Percentiles rank a stretch among this genome's conserved stretches.
phyloP scores from a whole-genome alignment of 2,888 invertebrate species.

The Drosophila bunnanda region DNA sequence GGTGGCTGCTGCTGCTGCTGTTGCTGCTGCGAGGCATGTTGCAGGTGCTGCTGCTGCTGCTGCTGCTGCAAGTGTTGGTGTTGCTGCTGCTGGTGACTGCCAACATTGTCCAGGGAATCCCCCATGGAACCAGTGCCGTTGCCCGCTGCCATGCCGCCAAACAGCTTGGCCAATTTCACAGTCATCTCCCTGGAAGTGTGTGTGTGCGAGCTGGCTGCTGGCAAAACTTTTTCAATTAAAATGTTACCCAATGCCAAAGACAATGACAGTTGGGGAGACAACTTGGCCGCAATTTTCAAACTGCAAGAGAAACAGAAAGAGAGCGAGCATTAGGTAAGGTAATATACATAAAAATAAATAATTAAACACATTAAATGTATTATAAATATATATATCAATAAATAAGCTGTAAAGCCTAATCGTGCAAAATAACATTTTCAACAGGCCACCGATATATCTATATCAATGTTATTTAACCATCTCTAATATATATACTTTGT shows the following conservation, averaged over 20 bases:
- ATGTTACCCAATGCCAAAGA: constrained; percentile 61
- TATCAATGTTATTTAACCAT: background rate
- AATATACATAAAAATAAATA: background rate
- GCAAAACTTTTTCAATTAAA: constrained; percentile 78
- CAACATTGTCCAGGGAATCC: constrained; percentile 11
- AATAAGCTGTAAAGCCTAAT: too few species aligned
- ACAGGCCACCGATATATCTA: background rate
- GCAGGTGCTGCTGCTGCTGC: constrained; percentile 31
- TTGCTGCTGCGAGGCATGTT: constrained; percentile 8
- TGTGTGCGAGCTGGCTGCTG: constrained; percentile 16
- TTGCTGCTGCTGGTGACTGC: background rate
- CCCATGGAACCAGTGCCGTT: constrained; percentile 6
- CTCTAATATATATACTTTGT: constrained; percentile 1
- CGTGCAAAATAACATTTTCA: too few species aligned
- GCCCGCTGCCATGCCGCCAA: constrained; percentile 43
- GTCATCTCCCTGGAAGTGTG: constrained; percentile 54
- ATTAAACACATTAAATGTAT: background rate
- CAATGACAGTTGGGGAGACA: constrained; percentile 51
- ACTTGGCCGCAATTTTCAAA: constrained; percentile 33
- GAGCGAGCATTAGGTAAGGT: background rate
- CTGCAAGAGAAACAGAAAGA: constrained; percentile 22
- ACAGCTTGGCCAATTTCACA: constrained; percentile 69
- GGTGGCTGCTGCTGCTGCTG: constrained; percentile 52
- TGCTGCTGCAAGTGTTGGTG: constrained; percentile 2
- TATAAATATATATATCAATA: background rate